phyloP scores from a whole-genome alignment of 2,113 vertebrate genomes.

The Engystomops pustulosus region DNA sequence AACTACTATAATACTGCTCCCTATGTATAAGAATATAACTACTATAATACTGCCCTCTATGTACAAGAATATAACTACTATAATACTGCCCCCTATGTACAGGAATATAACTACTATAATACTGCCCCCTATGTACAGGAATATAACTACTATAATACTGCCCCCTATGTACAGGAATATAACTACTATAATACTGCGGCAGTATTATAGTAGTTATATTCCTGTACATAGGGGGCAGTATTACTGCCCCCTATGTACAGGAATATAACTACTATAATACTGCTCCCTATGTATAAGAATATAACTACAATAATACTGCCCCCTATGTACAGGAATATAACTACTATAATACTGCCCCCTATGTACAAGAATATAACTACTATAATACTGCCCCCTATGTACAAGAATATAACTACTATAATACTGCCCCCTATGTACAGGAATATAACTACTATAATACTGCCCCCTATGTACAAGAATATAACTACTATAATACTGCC shows the following conservation, averaged over 20 bases:
- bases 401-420: constrained; percentile 24
- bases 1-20: not conserved
- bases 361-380: constrained; percentile 19
- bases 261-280: constrained; percentile 10
- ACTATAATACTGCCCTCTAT: not conserved
- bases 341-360: constrained; percentile 12
- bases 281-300: constrained; percentile 1
- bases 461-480: not conserved
- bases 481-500: constrained; percentile 6
- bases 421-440: constrained; percentile 4
- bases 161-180: not conserved
- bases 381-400: not conserved
- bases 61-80: constrained; percentile 6
- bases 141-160: constrained; percentile 6
- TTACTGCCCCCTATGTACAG: not conserved
- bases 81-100: not conserved
- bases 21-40: not conserved
- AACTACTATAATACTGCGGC: constrained; percentile 12
- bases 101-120: constrained; percentile 13
- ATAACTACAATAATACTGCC: constrained; percentile 3
- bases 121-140: constrained; percentile 1
- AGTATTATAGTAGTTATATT: too few relatives aligned
- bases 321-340: constrained; percentile 15
- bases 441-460: constrained; percentile 26
- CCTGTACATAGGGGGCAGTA: not conserved